Percentiles rank a stretch among this genome's conserved stretches.
phyloP scores from a whole-genome alignment of 2,888 invertebrate genomes.

The Drosophila anomelani region DNA sequence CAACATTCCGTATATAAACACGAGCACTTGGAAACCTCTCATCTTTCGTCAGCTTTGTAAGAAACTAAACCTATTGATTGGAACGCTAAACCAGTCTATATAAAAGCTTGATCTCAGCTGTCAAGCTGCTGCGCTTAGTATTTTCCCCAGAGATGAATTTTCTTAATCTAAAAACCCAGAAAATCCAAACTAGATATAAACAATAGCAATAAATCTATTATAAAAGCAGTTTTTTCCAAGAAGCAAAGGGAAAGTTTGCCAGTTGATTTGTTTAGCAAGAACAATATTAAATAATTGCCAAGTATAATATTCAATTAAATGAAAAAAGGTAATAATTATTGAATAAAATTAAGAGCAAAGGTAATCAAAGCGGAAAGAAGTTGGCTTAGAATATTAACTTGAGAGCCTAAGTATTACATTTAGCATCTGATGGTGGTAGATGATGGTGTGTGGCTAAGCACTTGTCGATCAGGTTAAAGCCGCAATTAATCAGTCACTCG shows the following conservation, averaged over 20 bases:
- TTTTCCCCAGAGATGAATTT: neutral
- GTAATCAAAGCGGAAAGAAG: neutral
- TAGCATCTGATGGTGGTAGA: no score
- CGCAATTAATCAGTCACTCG: slow-evolving; percentile 41
- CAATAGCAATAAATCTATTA: neutral
- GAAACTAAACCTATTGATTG: no score
- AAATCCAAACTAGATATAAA: neutral
- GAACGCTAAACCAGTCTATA: no score
- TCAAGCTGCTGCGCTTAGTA: no score
- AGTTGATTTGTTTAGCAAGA: neutral
- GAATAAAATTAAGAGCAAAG: neutral
- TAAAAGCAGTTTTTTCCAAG: neutral
- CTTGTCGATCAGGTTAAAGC: slow-evolving; percentile 23
- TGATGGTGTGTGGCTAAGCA: slow-evolving; percentile 5
- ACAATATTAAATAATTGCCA: neutral
- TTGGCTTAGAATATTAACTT: neutral
- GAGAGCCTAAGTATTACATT: neutral
- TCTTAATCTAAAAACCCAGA: no score
- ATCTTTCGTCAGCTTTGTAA: no score
- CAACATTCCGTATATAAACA: no score
- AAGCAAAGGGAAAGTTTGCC: neutral
- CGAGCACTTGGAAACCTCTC: no score
- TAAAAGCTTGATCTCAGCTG: no score
- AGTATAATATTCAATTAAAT: neutral
- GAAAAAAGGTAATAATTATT: neutral